Evolutionary conservation across 2,113 vertebrate species (phyloP), one percentile per base, ranked within the genome.

Genomic region (Catharus fuscescens): DNA sequence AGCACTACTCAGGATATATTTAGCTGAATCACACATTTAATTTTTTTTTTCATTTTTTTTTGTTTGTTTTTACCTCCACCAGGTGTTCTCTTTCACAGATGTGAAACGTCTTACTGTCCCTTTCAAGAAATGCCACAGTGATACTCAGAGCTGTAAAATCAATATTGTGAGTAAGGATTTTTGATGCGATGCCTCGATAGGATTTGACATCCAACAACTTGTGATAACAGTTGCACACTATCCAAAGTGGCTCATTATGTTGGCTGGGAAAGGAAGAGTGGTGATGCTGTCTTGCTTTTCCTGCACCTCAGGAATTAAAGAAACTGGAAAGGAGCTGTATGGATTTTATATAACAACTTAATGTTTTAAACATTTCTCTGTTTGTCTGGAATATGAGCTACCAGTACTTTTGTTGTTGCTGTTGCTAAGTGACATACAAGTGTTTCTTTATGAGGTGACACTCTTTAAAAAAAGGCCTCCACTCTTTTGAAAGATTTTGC

Each of bases 281-380:
- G 31, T 84, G 36, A 14, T 86, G n/a, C 14, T 88, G 34, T 26
- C 23, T 82, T 65, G 25, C n/a, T 85, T 76, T 85, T 79, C 17
- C 24, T 86, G 47, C 13, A 38, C 14, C 42, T 7, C 54, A 50
- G 60, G 52, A 90, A 40, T 86, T 80, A 62, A 80, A 77, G 70
- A 52, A 72, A 88, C 54, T 73, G 42, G 17, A 90, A 95, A 64
- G 34, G 8, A 9, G 5, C 50, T 88, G 54, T 73, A 76, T 80
- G 59, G 38, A 77, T 95, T 95, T 92, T 93, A 67, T 66, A 54
- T 88, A 91, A 80, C 52, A 56, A 52, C 20, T 83, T 83, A 83
- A 82, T 74, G 38, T 91, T 96, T 95, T 88, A 95, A 94, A 88
- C 45, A 38, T 85, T 88, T 77, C 45, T 86, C 42, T 76, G n/a